Evolutionary conservation across 1,140 invertebrate species (phyloP).

Genomic region (Dinothrombium tinctorium): DNA sequence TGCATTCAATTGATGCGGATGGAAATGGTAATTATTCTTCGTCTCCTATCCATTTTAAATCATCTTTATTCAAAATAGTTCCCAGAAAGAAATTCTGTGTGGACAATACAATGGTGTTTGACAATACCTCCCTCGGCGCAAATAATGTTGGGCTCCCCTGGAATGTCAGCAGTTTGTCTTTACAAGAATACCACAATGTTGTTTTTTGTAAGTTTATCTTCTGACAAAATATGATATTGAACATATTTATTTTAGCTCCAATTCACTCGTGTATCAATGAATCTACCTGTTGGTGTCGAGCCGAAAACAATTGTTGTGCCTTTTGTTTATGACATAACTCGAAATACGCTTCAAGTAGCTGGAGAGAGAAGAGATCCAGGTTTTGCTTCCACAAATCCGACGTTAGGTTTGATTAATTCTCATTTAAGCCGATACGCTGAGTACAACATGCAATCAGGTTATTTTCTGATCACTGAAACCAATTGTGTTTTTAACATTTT

Average conservation of each 20-base stretch:
- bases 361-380: neutral
- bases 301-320: slow-evolving; percentile 57
- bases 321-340: slow-evolving; percentile 59
- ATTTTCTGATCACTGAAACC: neutral
- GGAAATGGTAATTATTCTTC: slow-evolving; percentile 32
- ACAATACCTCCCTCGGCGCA: slow-evolving; percentile 61
- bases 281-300: slow-evolving; percentile 35
- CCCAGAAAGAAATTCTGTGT: slow-evolving; percentile 38
- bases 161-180: slow-evolving; percentile 54
- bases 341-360: slow-evolving; percentile 30
- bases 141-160: slow-evolving; percentile 49
- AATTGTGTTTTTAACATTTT: neutral
- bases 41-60: neutral
- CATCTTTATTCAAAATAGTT: slow-evolving; percentile 20
- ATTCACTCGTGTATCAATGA: slow-evolving; percentile 43
- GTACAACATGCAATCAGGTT: slow-evolving; percentile 2
- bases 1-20: slow-evolving; percentile 68
- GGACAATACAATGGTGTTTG: slow-evolving; percentile 69
- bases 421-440: slow-evolving; percentile 2
- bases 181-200: slow-evolving; percentile 52
- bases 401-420: neutral
- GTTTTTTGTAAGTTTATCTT: slow-evolving; percentile 39
- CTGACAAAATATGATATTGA: slow-evolving; percentile 3
- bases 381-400: neutral
- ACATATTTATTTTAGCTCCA: slow-evolving; percentile 39